A percentile compares a stretch with the other conserved stretches of the same genome.
phyloP scores from a whole-genome alignment of 2,797 vertebrate genomes.

The Arrhamphus sclerolepis region DNA sequence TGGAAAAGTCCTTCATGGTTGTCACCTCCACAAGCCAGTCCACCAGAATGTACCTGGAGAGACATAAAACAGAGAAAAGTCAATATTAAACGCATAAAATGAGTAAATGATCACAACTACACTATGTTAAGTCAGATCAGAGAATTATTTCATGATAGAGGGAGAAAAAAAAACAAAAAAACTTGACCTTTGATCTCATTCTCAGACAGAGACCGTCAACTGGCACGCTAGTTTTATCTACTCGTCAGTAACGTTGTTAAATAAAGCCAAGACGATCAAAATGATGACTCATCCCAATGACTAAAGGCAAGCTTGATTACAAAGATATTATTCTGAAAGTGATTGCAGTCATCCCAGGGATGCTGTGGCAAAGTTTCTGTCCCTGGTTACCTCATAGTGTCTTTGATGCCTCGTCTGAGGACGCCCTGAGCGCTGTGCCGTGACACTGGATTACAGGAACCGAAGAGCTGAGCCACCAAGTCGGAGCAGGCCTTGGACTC shows the following conservation, averaged over 20 bases:
- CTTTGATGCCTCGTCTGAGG: constrained; percentile 89
- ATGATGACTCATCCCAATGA: constrained; percentile 24
- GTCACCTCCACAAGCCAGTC: constrained; percentile 98
- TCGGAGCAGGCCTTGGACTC: constrained; percentile 83
- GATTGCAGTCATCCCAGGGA: neutral
- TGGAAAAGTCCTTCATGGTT: constrained; percentile 98
- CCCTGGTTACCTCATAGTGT: constrained; percentile 92
- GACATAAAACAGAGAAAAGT: neutral
- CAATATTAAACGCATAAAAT: too few relatives aligned
- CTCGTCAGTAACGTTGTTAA: too few relatives aligned
- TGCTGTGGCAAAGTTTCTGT: neutral
- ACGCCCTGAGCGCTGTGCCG: constrained; percentile 77
- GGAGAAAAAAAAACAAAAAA: too few relatives aligned
- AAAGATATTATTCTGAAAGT: neutral
- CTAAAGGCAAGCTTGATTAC: neutral
- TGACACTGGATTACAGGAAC: constrained; percentile 75
- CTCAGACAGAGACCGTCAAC: too few relatives aligned
- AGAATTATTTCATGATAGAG: too few relatives aligned
- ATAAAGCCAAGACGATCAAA: too few relatives aligned
- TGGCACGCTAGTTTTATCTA: too few relatives aligned
- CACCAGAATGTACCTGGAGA: constrained; percentile 91
- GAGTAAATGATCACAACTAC: too few relatives aligned
- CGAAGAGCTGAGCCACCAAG: constrained; percentile 88
- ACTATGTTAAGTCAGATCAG: too few relatives aligned
- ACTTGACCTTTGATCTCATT: too few relatives aligned